Evolutionary conservation across 2,888 invertebrate genomes (phyloP).

Genomic region (Timandra comae): DNA sequence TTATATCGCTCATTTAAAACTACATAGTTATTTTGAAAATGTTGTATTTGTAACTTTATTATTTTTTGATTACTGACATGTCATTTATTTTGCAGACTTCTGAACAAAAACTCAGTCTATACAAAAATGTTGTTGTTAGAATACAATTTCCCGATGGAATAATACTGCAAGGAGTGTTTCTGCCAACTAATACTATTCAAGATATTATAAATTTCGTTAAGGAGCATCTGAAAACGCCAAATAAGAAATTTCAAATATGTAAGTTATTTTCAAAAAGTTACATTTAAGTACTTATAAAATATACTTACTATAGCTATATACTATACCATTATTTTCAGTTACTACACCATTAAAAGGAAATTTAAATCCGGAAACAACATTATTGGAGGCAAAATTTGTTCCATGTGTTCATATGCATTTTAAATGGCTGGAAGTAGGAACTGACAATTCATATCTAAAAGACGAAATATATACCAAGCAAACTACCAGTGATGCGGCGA

Average conservation of each 20-base stretch:
- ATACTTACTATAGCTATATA: too few relatives aligned
- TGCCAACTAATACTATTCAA: conserved; percentile 83
- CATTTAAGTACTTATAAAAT: too few relatives aligned
- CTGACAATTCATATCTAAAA: conserved; percentile 69
- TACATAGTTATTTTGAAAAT: too few relatives aligned
- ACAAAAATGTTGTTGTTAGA: conserved; percentile 87
- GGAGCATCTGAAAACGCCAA: conserved; percentile 80
- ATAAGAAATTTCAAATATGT: conserved; percentile 87
- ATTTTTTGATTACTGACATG: too few relatives aligned
- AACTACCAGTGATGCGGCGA: conserved; percentile 81
- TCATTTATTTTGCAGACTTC: conserved; percentile 43
- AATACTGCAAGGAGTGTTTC: conserved; percentile 91
- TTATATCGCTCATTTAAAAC: too few relatives aligned
- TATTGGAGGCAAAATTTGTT: conserved; percentile 85
- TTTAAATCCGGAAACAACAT: conserved; percentile 77
- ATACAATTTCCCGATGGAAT: conserved; percentile 91
- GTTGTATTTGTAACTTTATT: too few relatives aligned
- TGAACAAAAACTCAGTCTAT: conserved; percentile 76
- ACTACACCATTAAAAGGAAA: conserved; percentile 88
- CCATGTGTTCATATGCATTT: conserved; percentile 88
- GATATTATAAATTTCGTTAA: conserved; percentile 85
- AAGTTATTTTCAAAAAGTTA: conserved; percentile 65
- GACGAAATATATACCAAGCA: conserved; percentile 77
- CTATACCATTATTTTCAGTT: conserved; percentile 69
- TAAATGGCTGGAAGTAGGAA: conserved; percentile 64